Evolutionary conservation across 2,113 vertebrate species (phyloP).

Genomic region (Carollia perspicillata): DNA sequence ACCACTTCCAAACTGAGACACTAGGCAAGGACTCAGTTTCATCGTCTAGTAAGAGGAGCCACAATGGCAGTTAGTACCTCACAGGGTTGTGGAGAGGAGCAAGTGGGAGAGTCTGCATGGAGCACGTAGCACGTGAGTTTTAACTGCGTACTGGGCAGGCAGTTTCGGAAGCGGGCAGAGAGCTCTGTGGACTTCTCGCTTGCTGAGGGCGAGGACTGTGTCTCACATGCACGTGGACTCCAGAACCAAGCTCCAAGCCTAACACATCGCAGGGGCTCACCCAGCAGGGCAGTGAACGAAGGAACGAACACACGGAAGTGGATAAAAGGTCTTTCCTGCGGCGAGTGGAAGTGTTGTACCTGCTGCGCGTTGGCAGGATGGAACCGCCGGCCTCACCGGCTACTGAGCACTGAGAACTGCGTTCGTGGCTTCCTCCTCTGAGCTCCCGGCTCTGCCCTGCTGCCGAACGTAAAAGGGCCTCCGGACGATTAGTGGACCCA

Average conservation of each 20-base stretch:
- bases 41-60: neutral
- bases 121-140: neutral
- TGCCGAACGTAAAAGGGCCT: neutral
- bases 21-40: neutral
- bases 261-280: neutral
- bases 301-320: neutral
- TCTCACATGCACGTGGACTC: neutral
- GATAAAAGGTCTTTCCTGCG: neutral
- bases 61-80: neutral
- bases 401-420: neutral
- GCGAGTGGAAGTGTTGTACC: neutral
- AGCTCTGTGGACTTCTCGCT: neutral
- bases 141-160: neutral
- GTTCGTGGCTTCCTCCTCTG: neutral
- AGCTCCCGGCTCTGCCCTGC: neutral
- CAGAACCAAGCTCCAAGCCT: neutral
- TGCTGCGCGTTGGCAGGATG: neutral
- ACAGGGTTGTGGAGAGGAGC: neutral
- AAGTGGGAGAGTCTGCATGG: neutral
- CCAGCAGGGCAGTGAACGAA: neutral
- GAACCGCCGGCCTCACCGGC: neutral
- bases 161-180: neutral
- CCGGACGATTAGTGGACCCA: neutral
- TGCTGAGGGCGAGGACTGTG: neutral
- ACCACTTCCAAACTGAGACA: neutral